Percentiles rank a stretch among this genome's conserved stretches.
Conservation (phyloP, 2,113 vertebrate species). For the Pluvialis apricaria region DNA sequence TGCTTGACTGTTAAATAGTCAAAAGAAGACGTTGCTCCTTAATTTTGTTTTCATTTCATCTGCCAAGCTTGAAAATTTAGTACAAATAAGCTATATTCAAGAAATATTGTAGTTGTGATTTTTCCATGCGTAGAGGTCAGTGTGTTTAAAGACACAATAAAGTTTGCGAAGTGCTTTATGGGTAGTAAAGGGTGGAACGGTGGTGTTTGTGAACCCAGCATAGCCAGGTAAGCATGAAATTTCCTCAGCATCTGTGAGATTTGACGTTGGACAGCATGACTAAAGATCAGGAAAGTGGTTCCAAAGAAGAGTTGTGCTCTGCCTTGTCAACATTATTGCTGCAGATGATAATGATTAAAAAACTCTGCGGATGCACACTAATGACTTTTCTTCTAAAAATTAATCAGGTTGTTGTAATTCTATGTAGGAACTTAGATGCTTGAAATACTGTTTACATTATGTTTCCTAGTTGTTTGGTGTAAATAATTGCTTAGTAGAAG, state of each 20-base stretch:
- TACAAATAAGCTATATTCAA: neutral
- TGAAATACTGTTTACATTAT: constrained; percentile 23
- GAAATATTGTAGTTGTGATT: neutral
- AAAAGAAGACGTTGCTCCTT: neutral
- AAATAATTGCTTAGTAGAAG: constrained; percentile 37
- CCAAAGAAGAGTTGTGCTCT: neutral
- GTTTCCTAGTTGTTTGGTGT: constrained; percentile 33
- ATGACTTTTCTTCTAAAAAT: neutral
- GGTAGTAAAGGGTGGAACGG: neutral
- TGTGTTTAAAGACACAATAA: neutral
- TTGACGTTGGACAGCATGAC: neutral
- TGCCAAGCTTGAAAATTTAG: neutral
- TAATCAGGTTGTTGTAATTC: neutral
- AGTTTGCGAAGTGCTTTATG: neutral
- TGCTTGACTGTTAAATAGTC: neutral
- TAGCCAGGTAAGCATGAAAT: neutral
- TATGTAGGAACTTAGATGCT: neutral
- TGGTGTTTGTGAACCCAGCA: neutral
- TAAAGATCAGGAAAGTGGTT: neutral
- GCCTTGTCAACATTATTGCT: neutral
- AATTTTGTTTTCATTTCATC: neutral
- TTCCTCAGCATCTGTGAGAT: neutral
- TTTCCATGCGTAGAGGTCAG: neutral
- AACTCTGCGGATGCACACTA: neutral
- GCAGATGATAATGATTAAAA: neutral